Base-by-base conservation (phyloP, 2,797 vertebrate species). In the Toxotes lorentzi region DNA sequence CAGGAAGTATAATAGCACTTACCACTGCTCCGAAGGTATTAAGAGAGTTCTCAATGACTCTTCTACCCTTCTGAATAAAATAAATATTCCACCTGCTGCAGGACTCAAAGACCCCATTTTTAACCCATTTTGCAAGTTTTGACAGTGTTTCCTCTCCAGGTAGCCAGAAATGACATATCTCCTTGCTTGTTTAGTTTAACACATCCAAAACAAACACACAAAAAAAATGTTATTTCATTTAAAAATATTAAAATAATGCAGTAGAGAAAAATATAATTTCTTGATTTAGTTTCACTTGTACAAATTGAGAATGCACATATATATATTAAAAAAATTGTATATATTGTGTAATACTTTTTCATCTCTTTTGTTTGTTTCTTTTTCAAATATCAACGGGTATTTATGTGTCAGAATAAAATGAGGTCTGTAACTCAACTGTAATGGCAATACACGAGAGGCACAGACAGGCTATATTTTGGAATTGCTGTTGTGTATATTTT, bases 361-460 rank as follows among this genome's bases (percentile, higher is more conserved):
- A 30, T 5, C 21, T 58, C 19, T 21, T 27, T 27, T 27, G 27
- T 27, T 27, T 27, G 27, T 27, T 27, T 27, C 2, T 27, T 34
- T 70, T 59, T 58, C 12, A 56, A 70, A 66, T 54, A 70, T 67
- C 65, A 73, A 43, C 23, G 8, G 27, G 7, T 72, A 24, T 70
- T 64, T 63, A 56, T 60, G 61, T 41, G 68, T 51, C 5, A 27
- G 4, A 14, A 43, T 56, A 53, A 70, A 41, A 5, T 3, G 13
- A 24, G 32, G 12, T 68, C 48, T 21, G 50, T 57, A 68, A 73
- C 43, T 78, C 2, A 6, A 62, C 24, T 60, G 19, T 57, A 58
- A 59, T 40, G 13, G 51, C 38, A 32, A 58, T 32, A 59, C 65
- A 65, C 53, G 51, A 70, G 23, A 51, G 41, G 48, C 32, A 57